These are phyloP conservation scores for Volucella zonaria DNA, from an alignment of 2,888 invertebrate species.

Conservation along the genomic window DNA sequence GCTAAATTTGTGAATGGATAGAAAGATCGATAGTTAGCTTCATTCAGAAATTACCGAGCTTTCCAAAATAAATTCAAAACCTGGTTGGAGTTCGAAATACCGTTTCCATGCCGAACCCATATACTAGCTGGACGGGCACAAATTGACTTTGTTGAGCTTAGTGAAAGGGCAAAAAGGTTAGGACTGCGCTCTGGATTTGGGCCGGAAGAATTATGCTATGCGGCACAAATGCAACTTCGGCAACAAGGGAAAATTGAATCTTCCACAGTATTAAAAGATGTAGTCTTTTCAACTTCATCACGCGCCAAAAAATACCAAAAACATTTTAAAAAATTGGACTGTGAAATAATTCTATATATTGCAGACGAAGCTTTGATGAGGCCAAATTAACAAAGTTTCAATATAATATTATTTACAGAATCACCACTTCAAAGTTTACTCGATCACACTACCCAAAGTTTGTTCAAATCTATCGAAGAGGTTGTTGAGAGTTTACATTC, in stretches of 20 bases:
- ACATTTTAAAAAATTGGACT: neutral
- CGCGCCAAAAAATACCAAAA: neutral
- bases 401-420: too few species aligned
- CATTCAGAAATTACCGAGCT: too few species aligned
- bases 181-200: neutral
- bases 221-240: constrained; percentile 20
- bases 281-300: neutral
- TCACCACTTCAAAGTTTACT: too few species aligned
- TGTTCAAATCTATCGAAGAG: too few species aligned
- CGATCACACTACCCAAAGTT: too few species aligned
- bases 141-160: too few species aligned
- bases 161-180: neutral
- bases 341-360: too few species aligned
- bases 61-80: neutral
- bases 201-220: constrained; percentile 18
- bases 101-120: neutral
- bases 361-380: too few species aligned
- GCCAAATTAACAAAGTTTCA: too few species aligned
- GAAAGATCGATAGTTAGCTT: too few species aligned
- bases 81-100: neutral
- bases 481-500: neutral
- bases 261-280: neutral
- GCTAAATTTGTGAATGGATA: too few species aligned
- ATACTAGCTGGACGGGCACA: too few species aligned
- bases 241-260: constrained; percentile 13